Percentiles rank a stretch among this genome's conserved stretches.
phyloP scores from a whole-genome alignment of 2,113 vertebrate species.

The Ivindomyrus marchei region DNA sequence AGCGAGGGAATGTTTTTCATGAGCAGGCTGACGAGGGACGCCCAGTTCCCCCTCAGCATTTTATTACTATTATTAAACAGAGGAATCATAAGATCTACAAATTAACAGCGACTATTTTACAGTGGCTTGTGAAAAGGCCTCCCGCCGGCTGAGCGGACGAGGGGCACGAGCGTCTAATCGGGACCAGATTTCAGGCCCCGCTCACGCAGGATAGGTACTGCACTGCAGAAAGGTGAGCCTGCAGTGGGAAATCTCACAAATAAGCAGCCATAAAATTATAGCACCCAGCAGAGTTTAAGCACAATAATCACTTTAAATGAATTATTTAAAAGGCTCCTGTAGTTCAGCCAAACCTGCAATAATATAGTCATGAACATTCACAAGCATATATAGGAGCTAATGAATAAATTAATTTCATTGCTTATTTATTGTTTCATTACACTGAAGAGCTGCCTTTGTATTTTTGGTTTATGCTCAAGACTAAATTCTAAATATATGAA shows the following conservation, averaged over 20 bases:
- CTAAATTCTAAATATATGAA: not conserved
- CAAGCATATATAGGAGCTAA: not conserved
- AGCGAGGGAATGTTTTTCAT: constrained; percentile 9
- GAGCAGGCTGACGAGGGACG: constrained; percentile 24
- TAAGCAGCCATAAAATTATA: constrained; percentile 49
- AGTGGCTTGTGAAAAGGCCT: constrained; percentile 56
- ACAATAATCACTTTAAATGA: constrained; percentile 23
- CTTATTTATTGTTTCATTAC: constrained; percentile 9
- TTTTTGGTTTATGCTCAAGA: not conserved
- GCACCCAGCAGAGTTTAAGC: constrained; percentile 31
- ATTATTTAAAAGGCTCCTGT: not conserved
- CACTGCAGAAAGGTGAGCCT: constrained; percentile 55
- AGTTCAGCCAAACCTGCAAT: not conserved
- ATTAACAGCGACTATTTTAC: constrained; percentile 65
- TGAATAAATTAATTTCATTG: not conserved
- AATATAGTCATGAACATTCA: not conserved
- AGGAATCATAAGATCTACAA: constrained; percentile 62
- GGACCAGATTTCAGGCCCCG: constrained; percentile 57
- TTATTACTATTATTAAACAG: constrained; percentile 56
- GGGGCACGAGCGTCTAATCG: constrained; percentile 49
- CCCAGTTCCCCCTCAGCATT: constrained; percentile 54
- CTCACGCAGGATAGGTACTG: constrained; percentile 37
- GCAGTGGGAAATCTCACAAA: constrained; percentile 60
- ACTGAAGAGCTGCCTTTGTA: not conserved
- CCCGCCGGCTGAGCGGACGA: constrained; percentile 54